Evolutionary conservation across 1,140 invertebrate species (phyloP), one percentile per base, ranked within the genome.

Genomic region (Drosophila lacertosa): DNA sequence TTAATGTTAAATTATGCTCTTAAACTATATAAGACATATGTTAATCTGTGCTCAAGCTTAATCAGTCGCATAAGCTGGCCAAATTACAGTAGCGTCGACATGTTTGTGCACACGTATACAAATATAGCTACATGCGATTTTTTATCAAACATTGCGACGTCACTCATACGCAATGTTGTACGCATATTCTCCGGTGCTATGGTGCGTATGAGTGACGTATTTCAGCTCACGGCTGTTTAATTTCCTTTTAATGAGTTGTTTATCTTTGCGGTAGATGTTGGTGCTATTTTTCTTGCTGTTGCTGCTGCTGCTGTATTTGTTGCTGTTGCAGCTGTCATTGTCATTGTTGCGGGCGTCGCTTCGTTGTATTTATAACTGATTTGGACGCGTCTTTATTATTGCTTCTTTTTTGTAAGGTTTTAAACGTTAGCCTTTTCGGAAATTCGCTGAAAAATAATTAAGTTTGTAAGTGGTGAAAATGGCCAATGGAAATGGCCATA

Each of bases 221-320:
- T 75, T 84, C 42, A 35, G 64, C 70, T 80, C 81, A 86, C 64
- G 81, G 60, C 81, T 81, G 73, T 86, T 84, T 86, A 84, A 86
- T 84, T 84, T 83, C 64, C 57, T 62, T 75, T 84, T 86, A 86
- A 86, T 86, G 81, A 84, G 77, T 86, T 84, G 73, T 86, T 86
- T 84, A 80, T 86, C 81, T 84, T 77, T 75, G 58, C 64, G 42
- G 42, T 33, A 33, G 35, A 18, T 37, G 29, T 22, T 13, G 9
- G 37, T 20, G 4, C 13, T 24, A n/a, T 32, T 16, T 10, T 29
- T 10, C 4, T 15, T 40, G 20, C 15, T 39, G 15, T 16, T n/a
- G 33, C 29, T 60, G 68, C 20, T 63, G 63, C 69, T 70, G 48
- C 11, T 20, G 40, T 10, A 33, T 2, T n/a, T 50, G 18, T 3